Percentiles rank a stretch among this genome's conserved stretches.
Evolutionary conservation across 1,140 invertebrate genomes (phyloP).

Genomic region (Parapsyche elsis): DNA sequence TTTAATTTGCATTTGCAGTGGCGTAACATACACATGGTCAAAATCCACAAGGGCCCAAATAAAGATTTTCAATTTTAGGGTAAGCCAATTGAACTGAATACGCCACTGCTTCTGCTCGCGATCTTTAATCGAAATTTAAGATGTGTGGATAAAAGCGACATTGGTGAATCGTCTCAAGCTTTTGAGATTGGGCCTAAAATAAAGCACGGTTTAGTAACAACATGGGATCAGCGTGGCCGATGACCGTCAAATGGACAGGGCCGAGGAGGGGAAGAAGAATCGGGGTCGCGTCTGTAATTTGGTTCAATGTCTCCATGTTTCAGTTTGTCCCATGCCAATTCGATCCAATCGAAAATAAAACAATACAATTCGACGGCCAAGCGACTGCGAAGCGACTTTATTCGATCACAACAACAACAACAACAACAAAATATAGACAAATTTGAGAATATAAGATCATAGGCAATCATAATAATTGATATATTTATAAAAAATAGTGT

Average conservation of each 20-base stretch:
- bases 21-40: too few species aligned
- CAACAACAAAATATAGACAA: too few species aligned
- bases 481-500: too few species aligned
- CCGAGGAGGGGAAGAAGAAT: neutral
- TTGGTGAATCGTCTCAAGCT: neutral
- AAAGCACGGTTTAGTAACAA: slow-evolving; percentile 23
- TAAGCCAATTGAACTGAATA: too few species aligned
- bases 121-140: neutral
- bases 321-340: slow-evolving; percentile 43
- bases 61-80: too few species aligned
- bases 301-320: slow-evolving; percentile 49
- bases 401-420: neutral
- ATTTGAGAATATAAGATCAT: too few species aligned
- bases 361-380: slow-evolving; percentile 21
- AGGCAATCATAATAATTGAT: too few species aligned
- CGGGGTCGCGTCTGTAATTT: slow-evolving; percentile 12
- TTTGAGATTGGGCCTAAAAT: neutral
- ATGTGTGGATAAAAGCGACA: neutral
- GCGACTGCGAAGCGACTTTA: neutral
- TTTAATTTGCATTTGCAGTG: too few species aligned
- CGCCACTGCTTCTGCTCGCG: too few species aligned
- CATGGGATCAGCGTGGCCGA: slow-evolving; percentile 14
- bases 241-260: slow-evolving; percentile 24
- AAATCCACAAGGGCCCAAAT: too few species aligned
- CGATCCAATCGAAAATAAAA: slow-evolving; percentile 25